Evolutionary conservation across 2,113 vertebrate species (phyloP).

Genomic region (Pontoporia blainvillei): DNA sequence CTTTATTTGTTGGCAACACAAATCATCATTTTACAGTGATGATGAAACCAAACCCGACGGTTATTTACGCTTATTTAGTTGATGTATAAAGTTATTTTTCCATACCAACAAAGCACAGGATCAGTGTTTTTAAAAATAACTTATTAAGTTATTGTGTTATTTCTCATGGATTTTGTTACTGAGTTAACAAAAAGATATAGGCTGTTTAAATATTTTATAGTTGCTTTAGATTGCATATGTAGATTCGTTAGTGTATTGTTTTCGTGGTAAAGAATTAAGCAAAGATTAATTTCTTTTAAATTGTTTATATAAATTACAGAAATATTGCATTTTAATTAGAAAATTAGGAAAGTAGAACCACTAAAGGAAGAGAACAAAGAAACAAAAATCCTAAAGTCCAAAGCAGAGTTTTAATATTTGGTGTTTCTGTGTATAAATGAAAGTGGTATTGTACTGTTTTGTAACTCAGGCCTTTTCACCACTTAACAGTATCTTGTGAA

Average conservation of each 20-base stretch:
- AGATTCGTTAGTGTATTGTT: background rate
- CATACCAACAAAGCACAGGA: background rate
- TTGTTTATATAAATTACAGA: background rate
- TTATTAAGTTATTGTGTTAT: background rate
- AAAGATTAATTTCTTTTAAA: constrained; percentile 7
- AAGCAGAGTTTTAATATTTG: background rate
- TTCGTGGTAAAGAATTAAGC: constrained; percentile 23
- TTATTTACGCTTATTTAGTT: background rate
- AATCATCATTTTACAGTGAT: background rate
- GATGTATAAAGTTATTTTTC: background rate
- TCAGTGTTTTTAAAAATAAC: background rate
- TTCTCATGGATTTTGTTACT: background rate
- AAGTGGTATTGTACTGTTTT: background rate
- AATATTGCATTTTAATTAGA: background rate
- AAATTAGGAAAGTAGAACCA: background rate
- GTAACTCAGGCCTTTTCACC: background rate
- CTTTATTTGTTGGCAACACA: background rate
- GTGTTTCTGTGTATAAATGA: background rate
- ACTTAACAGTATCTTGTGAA: background rate
- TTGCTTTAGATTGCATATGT: background rate
- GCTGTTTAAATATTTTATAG: background rate
- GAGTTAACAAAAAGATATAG: background rate
- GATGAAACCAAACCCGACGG: background rate
- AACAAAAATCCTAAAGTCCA: background rate
- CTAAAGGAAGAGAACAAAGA: background rate